These are phyloP conservation scores for Pangasianodon gigas DNA, from an alignment of 2,113 vertebrate genomes.

Conservation along the genomic window DNA sequence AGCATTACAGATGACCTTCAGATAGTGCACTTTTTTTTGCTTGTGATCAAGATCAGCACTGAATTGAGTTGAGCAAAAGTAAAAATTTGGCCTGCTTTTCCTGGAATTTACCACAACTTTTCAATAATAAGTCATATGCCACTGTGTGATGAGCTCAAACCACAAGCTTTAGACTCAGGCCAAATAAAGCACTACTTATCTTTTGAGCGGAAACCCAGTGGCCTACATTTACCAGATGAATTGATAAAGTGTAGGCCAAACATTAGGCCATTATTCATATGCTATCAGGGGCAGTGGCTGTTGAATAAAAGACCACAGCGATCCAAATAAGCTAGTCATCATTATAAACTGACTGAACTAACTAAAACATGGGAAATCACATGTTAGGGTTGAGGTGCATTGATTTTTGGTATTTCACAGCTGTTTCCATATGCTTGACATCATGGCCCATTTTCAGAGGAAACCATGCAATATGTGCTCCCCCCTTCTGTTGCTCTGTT, in stretches of 20 bases:
- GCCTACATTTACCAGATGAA: neutral
- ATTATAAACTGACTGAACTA: neutral
- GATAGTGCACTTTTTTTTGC: neutral
- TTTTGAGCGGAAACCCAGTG: neutral
- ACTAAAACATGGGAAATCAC: neutral
- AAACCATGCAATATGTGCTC: neutral
- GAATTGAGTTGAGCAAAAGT: neutral
- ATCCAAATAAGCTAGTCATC: neutral
- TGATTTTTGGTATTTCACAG: neutral
- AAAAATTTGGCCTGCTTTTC: neutral
- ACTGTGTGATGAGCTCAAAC: neutral
- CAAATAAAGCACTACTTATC: neutral
- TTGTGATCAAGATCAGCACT: neutral
- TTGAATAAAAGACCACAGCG: neutral
- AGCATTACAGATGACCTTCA: neutral
- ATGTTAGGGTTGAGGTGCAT: neutral
- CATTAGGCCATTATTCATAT: neutral
- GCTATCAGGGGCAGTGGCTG: neutral
- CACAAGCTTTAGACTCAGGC: neutral
- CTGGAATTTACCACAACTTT: neutral
- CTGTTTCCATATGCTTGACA: neutral
- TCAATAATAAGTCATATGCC: neutral
- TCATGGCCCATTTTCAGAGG: neutral
- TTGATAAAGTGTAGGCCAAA: neutral
- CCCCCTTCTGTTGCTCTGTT: neutral